These are phyloP conservation scores for Puntigrus tetrazona DNA, from an alignment of 2,113 vertebrate genomes.

Conservation along the genomic window DNA sequence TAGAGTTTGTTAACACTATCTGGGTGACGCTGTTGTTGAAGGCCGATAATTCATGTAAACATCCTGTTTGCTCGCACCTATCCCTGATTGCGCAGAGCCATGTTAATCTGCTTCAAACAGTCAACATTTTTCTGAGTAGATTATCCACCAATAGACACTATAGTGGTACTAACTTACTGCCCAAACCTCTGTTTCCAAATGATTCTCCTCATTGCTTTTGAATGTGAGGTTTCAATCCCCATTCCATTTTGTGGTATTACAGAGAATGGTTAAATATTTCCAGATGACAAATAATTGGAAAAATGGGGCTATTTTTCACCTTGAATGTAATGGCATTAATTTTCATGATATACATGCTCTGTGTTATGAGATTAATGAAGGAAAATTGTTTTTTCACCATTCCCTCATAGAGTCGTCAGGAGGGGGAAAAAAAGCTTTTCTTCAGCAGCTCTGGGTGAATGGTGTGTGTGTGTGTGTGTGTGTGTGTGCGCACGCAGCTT, in stretches of 20 bases:
- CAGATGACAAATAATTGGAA: constrained; percentile 44
- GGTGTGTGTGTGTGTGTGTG: constrained; percentile 10
- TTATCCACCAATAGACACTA: background rate
- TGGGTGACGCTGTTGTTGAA: constrained; percentile 9
- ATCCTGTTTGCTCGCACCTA: constrained; percentile 43
- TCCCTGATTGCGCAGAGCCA: constrained; percentile 29
- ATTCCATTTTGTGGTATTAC: constrained; percentile 15
- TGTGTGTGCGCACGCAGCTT: constrained; percentile 48
- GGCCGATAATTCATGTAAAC: constrained; percentile 39
- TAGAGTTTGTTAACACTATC: background rate
- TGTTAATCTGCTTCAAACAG: constrained; percentile 43
- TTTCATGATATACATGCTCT: constrained; percentile 42
- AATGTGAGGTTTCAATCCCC: background rate
- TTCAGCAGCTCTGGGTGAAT: constrained; percentile 56
- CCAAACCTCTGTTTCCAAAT: constrained; percentile 9
- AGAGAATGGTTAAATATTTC: constrained; percentile 45
- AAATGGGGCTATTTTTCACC: constrained; percentile 21
- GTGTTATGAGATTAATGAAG: constrained; percentile 25
- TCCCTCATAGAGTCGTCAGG: constrained; percentile 4
- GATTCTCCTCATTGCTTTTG: background rate
- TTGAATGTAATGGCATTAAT: constrained; percentile 49
- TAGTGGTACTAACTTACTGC: background rate
- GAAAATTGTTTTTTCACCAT: constrained; percentile 37
- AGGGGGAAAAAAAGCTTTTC: constrained; percentile 66
- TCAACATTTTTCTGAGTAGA: constrained; percentile 35